Evolutionary conservation across 2,797 vertebrate species (phyloP), one percentile per base, ranked within the genome.

Genomic region (Scolopax bukidnonensis): DNA sequence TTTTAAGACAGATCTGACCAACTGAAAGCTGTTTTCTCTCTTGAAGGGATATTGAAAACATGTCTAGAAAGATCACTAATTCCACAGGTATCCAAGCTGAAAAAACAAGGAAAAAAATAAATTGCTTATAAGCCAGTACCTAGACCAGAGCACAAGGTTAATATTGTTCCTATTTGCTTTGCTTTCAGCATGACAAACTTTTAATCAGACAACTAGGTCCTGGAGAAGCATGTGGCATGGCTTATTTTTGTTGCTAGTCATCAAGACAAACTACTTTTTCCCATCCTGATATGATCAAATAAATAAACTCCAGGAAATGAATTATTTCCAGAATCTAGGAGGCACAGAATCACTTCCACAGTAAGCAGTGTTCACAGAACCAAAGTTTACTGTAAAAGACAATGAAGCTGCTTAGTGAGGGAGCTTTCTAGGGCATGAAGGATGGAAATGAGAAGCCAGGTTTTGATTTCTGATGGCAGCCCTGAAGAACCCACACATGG

Each of bases 101-200:
- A 87, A 90, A 93, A 85, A 74, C 24, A 93, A 88, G 28, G 90
- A 63, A 95, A 86, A 96, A 96, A 96, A 81, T n/a, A 80, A 86
- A 90, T 82, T 69, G 61, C 54, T 76, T 91, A 28, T 71, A 89
- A 91, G 48, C 23, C 15, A 82, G 12, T 25, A 93, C 91, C 24
- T 78, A 81, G 63, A 84, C 27, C 36, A 84, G 30, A 86, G 19
- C 32, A 88, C 50, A 69, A 57, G 28, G 60, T 68, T 85, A 80
- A 4, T 71, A 40, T 23, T 54, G 40, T 11, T 87, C 40, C 33
- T 77, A 82, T 89, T 43, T 82, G 11, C 60, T 67, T 87, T 71
- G 84, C 43, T 93, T 89, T 85, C 71, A 91, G 56, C 68, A 73
- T 77, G 64, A 85, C n/a, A 80, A 89, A 84, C 54, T 73, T 87